These are phyloP conservation scores for Eutolmus rufibarbis DNA, from an alignment of 2,888 invertebrate species.

Conservation along the genomic window DNA sequence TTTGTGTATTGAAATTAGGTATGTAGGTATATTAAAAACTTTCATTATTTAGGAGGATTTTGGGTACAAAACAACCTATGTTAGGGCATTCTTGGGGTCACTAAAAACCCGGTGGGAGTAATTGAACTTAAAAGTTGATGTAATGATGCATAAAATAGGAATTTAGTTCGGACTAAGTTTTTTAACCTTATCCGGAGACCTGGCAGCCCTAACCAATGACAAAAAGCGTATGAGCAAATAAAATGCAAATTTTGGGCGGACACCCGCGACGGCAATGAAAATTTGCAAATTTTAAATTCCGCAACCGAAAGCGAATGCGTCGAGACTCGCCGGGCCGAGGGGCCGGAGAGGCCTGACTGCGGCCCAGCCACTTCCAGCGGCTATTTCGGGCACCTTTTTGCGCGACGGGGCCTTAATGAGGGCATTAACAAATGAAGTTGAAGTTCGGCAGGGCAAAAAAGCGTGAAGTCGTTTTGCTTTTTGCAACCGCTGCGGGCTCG, in stretches of 20 bases:
- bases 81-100: too few relatives aligned
- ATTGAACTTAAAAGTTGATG: too few relatives aligned
- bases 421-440: conserved; percentile 32
- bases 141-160: too few relatives aligned
- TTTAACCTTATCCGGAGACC: background rate
- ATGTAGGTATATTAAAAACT: too few relatives aligned
- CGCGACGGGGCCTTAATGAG: conserved; percentile 22
- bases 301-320: conserved; percentile 30
- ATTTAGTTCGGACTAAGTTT: too few relatives aligned
- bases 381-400: conserved; percentile 4
- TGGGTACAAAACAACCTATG: too few relatives aligned
- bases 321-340: background rate
- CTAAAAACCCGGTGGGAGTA: too few relatives aligned
- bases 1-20: too few relatives aligned
- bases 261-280: conserved; percentile 39
- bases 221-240: background rate
- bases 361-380: background rate
- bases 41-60: too few relatives aligned
- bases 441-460: conserved; percentile 27
- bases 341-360: background rate
- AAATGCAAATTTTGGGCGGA: conserved; percentile 31
- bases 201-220: background rate
- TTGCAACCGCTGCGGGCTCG: background rate
- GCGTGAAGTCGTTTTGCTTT: conserved; percentile 10
- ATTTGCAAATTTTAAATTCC: conserved; percentile 34